Evolutionary conservation across 2,888 invertebrate genomes (phyloP).

Genomic region (Aporophyla nigra): DNA sequence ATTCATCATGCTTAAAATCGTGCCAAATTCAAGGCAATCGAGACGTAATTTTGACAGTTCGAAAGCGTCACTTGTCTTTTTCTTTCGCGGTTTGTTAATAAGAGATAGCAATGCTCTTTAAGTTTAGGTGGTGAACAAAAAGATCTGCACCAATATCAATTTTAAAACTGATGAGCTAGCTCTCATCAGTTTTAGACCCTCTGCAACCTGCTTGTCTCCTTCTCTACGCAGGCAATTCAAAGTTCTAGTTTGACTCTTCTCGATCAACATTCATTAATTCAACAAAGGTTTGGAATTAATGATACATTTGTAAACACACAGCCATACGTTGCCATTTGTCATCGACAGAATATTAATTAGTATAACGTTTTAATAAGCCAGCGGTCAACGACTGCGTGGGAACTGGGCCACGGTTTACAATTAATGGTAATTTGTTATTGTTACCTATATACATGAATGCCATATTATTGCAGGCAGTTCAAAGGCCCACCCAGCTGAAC

Average conservation of each 20-base stretch:
- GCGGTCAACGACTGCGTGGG: slow-evolving; percentile 43
- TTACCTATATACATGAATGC: slow-evolving; percentile 19
- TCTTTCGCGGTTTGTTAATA: no score
- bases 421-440: slow-evolving; percentile 35
- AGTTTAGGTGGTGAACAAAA: no score
- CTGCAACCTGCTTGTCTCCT: background rate
- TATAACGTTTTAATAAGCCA: slow-evolving; percentile 23
- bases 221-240: background rate
- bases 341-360: slow-evolving; percentile 51
- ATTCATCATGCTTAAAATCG: no score
- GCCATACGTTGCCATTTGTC: slow-evolving; percentile 39
- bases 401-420: slow-evolving; percentile 40
- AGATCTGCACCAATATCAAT: background rate
- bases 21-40: no score
- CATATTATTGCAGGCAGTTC: background rate
- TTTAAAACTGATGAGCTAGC: background rate
- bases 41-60: no score
- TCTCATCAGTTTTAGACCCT: no score
- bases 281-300: slow-evolving; percentile 14
- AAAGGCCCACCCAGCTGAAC: background rate
- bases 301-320: slow-evolving; percentile 35
- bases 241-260: background rate
- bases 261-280: slow-evolving; percentile 11
- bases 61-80: no score
- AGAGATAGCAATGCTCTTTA: no score